These are phyloP conservation scores for Resseliella maxima DNA, from an alignment of 2,888 invertebrate genomes.

Conservation along the genomic window DNA sequence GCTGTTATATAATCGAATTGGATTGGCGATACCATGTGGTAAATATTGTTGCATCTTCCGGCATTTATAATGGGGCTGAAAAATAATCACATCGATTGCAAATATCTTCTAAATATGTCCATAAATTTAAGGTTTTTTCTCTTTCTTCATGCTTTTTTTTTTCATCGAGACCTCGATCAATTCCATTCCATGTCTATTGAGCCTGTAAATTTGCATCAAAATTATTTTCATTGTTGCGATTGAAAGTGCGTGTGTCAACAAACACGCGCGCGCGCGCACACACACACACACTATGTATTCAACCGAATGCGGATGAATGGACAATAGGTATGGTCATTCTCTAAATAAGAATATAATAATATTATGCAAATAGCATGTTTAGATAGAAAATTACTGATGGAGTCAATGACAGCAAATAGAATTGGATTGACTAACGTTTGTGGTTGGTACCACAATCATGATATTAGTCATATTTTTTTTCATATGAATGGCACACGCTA, in stretches of 20 bases:
- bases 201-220: background rate
- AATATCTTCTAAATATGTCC: background rate
- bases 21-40: background rate
- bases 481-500: background rate
- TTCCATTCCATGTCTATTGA: background rate
- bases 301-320: background rate
- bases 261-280: background rate
- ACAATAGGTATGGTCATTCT: background rate
- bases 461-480: background rate
- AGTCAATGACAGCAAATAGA: slow-evolving; percentile 47
- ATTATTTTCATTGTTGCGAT: background rate
- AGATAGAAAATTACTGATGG: slow-evolving; percentile 23
- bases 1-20: background rate
- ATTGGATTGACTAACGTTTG: background rate
- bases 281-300: background rate
- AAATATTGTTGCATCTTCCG: slow-evolving; percentile 23
- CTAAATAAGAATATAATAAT: background rate
- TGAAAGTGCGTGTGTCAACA: background rate
- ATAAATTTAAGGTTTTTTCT: too few relatives aligned
- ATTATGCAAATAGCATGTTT: slow-evolving; percentile 13
- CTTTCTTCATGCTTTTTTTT: too few relatives aligned
- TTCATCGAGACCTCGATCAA: too few relatives aligned
- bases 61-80: background rate
- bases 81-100: background rate
- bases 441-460: background rate